phyloP scores from a whole-genome alignment of 2,888 invertebrate species.

The Cheilosia vulpina region DNA sequence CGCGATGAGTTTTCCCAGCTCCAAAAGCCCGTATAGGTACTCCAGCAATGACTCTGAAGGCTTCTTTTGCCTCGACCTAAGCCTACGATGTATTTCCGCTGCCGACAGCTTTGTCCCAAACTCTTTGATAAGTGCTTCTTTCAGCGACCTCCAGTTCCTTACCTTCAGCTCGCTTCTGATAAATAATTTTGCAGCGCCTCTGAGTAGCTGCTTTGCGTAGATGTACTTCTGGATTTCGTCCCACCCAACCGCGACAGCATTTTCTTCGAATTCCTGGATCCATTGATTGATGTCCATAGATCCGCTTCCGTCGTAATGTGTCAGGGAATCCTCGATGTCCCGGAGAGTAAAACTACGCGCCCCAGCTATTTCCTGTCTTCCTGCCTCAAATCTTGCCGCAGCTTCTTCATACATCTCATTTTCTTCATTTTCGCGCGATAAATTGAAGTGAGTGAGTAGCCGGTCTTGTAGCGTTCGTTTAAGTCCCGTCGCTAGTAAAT shows the following conservation, averaged over 20 bases:
- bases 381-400: too few species aligned
- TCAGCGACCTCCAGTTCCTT: constrained; percentile 1
- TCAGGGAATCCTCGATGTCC: constrained; percentile 48
- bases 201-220: constrained; percentile 44
- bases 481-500: too few species aligned
- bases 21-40: constrained; percentile 53
- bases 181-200: constrained; percentile 59
- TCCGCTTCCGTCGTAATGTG: constrained; percentile 48
- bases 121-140: constrained; percentile 20
- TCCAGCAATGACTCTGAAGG: constrained; percentile 34
- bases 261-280: constrained; percentile 60
- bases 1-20: constrained; percentile 42
- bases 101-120: constrained; percentile 40
- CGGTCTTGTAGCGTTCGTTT: too few species aligned
- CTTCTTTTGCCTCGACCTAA: constrained; percentile 43
- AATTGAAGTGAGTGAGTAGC: too few species aligned
- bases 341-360: constrained; percentile 38
- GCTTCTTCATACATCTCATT: too few species aligned
- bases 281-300: constrained; percentile 37
- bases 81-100: constrained; percentile 53
- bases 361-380: too few species aligned
- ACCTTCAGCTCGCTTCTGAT: constrained; percentile 37
- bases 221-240: constrained; percentile 47
- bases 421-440: too few species aligned
- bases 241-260: constrained; percentile 39